Evolutionary conservation across 2,113 vertebrate species (phyloP), one percentile per base, ranked within the genome.

Genomic region (Loxodonta africana): DNA sequence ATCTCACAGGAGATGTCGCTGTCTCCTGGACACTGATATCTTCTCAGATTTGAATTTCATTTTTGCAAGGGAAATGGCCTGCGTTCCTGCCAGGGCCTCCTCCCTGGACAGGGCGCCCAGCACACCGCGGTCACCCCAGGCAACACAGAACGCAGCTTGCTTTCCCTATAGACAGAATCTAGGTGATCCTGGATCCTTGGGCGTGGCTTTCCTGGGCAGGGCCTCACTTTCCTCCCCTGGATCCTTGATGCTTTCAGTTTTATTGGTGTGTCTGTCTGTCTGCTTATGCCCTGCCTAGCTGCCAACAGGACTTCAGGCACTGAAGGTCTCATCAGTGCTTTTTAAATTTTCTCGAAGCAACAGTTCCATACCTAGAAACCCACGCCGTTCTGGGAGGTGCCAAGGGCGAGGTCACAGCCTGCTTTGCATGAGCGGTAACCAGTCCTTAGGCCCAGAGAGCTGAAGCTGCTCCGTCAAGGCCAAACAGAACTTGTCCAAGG

Each of bases 21-120:
- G 69, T 76, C 46, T 53, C 57, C 20, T 2, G 15, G 26, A 8
- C 77, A 5, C 30, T 18, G 82, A 51, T 14, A 5, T 63, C 9
- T n/a, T n/a, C 82, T 71, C 44, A 46, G 48, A 96, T 97, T 95
- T 98, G 97, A 95, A 97, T 98, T 84, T 93, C 46, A 25, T 44
- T 81, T 98, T 98, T 98, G 97, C 98, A 97, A 97, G 94, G 92
- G 85, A 97, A 98, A 98, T 97, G 85, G 41, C n/a, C 63, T 9
- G n/a, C 0, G 1, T 9, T n/a, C 82, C 65, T n/a, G 57, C 53
- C 33, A 28, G 84, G 23, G 77, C 46, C 77, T 57, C 44, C 15
- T 12, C 37, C 57, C 77, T 57, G 74, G 53, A 28, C 9, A 1
- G 5, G 28, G 28, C 6, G 48, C 18, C 77, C 8, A 18, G 91